Percentiles rank a stretch among this genome's conserved stretches.
phyloP scores from a whole-genome alignment of 2,113 vertebrate genomes.

The Nycticebus coucang region DNA sequence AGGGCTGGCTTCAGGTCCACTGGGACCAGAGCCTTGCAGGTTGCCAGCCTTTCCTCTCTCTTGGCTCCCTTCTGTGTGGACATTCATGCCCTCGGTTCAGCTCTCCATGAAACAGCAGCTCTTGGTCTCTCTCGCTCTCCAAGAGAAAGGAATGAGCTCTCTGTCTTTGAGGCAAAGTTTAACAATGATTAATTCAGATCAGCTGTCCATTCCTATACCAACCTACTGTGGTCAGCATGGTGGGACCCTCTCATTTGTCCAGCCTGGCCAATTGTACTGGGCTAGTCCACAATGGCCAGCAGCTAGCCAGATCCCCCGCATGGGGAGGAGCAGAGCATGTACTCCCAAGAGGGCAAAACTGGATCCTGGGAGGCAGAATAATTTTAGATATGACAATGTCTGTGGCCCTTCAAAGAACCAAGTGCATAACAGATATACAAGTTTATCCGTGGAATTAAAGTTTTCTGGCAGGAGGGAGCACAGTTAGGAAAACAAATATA shows the following conservation, averaged over 20 bases:
- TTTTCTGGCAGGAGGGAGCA: rapidly evolving
- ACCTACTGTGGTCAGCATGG: not conserved
- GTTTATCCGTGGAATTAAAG: not conserved
- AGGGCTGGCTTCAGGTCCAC: not conserved
- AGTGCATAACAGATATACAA: not conserved
- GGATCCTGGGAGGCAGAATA: not conserved
- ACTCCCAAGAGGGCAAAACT: not conserved
- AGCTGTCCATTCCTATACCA: not conserved
- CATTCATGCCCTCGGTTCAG: too few relatives aligned
- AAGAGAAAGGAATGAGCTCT: not conserved
- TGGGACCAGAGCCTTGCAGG: not conserved
- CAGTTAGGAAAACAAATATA: not conserved
- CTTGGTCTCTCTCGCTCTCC: not conserved
- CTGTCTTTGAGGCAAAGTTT: not conserved
- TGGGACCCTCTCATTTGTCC: not conserved
- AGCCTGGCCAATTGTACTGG: too few relatives aligned
- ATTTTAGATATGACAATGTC: not conserved
- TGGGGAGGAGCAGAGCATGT: not conserved
- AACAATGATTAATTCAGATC: not conserved
- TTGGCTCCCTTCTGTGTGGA: not conserved
- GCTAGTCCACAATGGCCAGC: not conserved
- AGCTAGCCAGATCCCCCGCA: not conserved
- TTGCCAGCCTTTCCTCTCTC: not conserved
- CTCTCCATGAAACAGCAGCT: not conserved
- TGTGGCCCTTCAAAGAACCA: not conserved